phyloP scores from a whole-genome alignment of 2,113 vertebrate species.

The Ptilorrhoa leucosticta region DNA sequence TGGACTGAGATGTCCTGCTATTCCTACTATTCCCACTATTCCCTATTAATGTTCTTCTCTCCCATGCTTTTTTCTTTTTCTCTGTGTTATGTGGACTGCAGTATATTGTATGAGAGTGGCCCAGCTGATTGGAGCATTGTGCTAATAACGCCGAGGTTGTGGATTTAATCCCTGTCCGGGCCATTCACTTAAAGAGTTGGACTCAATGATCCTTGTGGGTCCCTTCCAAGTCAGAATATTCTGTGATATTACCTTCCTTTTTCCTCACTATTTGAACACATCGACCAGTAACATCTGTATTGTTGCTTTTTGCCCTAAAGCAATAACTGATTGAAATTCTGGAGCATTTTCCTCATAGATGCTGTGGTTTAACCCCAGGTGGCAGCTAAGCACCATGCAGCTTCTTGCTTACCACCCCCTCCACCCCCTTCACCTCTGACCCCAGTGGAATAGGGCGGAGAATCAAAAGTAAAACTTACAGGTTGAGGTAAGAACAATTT shows the following conservation, averaged over 20 bases:
- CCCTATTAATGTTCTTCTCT: not conserved
- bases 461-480: not conserved
- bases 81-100: accelerated
- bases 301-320: not conserved
- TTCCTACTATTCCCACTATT: not conserved
- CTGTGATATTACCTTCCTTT: not conserved
- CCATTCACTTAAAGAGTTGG: not conserved
- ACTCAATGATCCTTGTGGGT: not conserved
- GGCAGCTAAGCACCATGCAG: not conserved
- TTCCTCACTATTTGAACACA: not conserved
- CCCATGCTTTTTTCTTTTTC: not conserved
- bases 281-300: not conserved
- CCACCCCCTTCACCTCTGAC: not conserved
- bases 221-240: not conserved
- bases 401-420: not conserved
- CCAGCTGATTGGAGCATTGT: not conserved
- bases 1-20: not conserved
- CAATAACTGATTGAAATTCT: not conserved
- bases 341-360: not conserved
- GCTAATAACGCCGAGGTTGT: not conserved
- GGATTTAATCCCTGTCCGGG: not conserved
- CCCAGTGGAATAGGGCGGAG: not conserved
- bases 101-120: not conserved
- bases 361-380: not conserved
- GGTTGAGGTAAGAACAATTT: not conserved